Evolutionary conservation across 2,888 invertebrate genomes (phyloP), one percentile per base, ranked within the genome.

Genomic region (Plagodis pulveraria): DNA sequence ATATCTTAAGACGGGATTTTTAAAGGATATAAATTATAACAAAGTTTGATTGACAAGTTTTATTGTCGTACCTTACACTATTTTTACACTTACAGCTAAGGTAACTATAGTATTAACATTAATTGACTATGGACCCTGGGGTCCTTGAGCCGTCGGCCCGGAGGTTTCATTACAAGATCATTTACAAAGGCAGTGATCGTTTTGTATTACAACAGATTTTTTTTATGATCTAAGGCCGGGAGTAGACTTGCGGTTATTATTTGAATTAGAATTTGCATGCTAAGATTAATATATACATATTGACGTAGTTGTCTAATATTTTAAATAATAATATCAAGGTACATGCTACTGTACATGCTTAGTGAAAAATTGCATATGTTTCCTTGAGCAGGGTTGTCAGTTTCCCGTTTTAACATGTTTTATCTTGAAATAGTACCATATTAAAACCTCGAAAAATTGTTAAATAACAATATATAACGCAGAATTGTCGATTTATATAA

Each of bases 141-240:
- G 57, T 64, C 59, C 66, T 54, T 58, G 62, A 62, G 62, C 62
- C 61, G 40, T 33, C 40, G 60, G 81, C 75, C 76, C 82, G 68
- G 79, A 80, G 81, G 73, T 78, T 78, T 66, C 10, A 8, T 62
- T 66, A 67, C 69, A 65, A 81, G 78, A 87, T 85, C 81, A 79
- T 78, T 45, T 36, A 8, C 10, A 73, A 65, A 81, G 89, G 87
- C 87, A 89, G 87, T 87, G 88, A 85, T 80, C 74, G 76, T 77
- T 77, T 62, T 34, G 38, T 58, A 45, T 40, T 53, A 55, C 33
- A 50, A 53, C 40, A 50, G 11, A 56, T 65, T 51, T 59, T 61
- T 58, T 11, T 54, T 33, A 50, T 63, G 52, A 63, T 60, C 50
- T 65, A 65, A 58, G 50, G 64, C 63, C 51, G 50, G 55, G 61